Conservation (phyloP, 2,113 vertebrate species). For the Pterocles burchelli region DNA sequence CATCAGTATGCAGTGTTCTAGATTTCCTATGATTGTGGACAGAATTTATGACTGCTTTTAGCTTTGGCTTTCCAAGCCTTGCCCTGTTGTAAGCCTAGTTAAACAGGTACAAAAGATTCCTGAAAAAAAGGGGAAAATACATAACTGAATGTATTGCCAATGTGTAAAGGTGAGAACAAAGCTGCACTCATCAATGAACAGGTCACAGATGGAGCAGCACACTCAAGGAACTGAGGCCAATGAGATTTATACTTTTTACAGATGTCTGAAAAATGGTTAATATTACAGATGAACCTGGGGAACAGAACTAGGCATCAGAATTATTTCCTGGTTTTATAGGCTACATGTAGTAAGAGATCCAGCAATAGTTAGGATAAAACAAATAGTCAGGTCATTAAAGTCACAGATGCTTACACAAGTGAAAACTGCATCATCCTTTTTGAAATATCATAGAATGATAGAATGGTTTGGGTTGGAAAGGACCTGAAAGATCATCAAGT, state of each 20-base stretch:
- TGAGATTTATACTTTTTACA: neutral
- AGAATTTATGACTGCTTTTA: neutral
- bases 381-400: neutral
- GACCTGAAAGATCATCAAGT: too few relatives aligned
- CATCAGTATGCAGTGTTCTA: neutral
- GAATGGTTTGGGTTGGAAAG: too few relatives aligned
- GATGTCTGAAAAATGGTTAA: neutral
- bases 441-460: neutral
- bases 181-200: neutral
- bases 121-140: neutral
- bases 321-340: neutral
- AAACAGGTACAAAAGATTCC: slow-evolving; percentile 36
- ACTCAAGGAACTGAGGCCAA: neutral
- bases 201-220: neutral
- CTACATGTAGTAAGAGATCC: neutral
- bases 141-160: neutral
- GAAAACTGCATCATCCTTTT: neutral
- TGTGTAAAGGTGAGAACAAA: neutral
- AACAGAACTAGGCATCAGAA: neutral
- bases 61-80: neutral
- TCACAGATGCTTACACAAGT: neutral
- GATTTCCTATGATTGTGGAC: neutral
- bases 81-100: neutral
- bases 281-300: neutral
- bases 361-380: neutral